Evolutionary conservation across 2,797 vertebrate species (phyloP).

Genomic region (Lutjanus campechanus): DNA sequence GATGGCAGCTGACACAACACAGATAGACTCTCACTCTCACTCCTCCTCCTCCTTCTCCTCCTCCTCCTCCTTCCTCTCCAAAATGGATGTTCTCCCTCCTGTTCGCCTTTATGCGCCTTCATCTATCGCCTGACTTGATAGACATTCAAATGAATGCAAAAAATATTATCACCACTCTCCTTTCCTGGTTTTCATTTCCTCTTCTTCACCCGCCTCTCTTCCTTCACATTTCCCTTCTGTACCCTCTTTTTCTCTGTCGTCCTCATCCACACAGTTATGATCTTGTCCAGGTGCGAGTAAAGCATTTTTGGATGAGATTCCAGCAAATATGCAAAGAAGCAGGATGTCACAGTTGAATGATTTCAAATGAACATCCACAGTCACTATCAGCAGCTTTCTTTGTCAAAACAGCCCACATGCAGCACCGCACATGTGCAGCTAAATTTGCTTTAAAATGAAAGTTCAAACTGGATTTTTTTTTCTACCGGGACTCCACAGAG

Average conservation of each 20-base stretch:
- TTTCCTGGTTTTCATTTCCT: slow-evolving; percentile 30
- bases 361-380: slow-evolving; percentile 50
- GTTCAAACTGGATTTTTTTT: neutral
- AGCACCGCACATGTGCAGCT: slow-evolving; percentile 10
- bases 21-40: slow-evolving; percentile 54
- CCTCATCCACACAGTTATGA: neutral
- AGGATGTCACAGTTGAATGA: slow-evolving; percentile 48
- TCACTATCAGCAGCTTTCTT: slow-evolving; percentile 39
- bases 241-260: neutral
- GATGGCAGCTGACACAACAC: slow-evolving; percentile 82
- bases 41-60: slow-evolving; percentile 46
- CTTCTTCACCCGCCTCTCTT: neutral
- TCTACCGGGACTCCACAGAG: neutral
- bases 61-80: slow-evolving; percentile 22
- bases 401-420: slow-evolving; percentile 37
- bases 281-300: slow-evolving; percentile 17
- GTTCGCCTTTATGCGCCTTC: slow-evolving; percentile 3
- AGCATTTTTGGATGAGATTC: slow-evolving; percentile 47
- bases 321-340: slow-evolving; percentile 49
- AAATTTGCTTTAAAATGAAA: slow-evolving; percentile 34
- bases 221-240: neutral
- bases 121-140: slow-evolving; percentile 28
- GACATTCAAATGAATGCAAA: slow-evolving; percentile 40
- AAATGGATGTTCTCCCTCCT: slow-evolving; percentile 46
- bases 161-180: neutral